Base-by-base conservation (phyloP, 2,888 invertebrate genomes). In the Agrochola litura region DNA sequence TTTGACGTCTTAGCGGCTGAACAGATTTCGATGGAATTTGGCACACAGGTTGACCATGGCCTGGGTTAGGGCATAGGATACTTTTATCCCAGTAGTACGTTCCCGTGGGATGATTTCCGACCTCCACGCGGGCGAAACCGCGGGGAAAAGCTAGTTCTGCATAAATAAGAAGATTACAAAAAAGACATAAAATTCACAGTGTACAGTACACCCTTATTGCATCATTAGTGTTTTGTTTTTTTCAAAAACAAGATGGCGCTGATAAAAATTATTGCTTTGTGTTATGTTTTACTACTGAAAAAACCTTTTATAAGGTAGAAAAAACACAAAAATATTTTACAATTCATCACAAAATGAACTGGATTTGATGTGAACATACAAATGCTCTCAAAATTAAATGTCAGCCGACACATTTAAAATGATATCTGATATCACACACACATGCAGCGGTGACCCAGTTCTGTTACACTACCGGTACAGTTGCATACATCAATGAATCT, bases 341-440 rank as follows among this genome's bases (percentile, higher is more conserved):
- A 61, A 71, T 76, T n/a, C 52, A 71, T 67, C 64, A 54, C 49
- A 71, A 60, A 58, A 71, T 46, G n/a, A 77, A 30, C 54, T 61
- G 19, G 0, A 61, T 71, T 68, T 46, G 30, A 60, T 52, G 25
- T n/a, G n/a, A 81, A 81, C 71, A 81, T 41, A 69, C 60, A 81
- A 84, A 74, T 61, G 81, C 81, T 77, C 60, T 84, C 71, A 81
- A 68, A 84, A 73, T 61, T 72, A 14, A 25, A 71, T 61, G 70
- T 49, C 22, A 64, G 67, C 63, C 8, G 73, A 58, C 79, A 70
- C 64, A 63, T 76, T 76, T 79, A 64, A 78, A 78, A 76, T 81
- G 30, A 64, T 77, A 73, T 80, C 76, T 67, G 84, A 73, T 74
- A 73, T 58, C 52, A 74, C 73, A 14, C 80, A 69, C 75, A 81